Percentiles rank a stretch among this genome's conserved stretches.
phyloP scores from a whole-genome alignment of 2,797 vertebrate genomes.

The Microctenopoma stevenorrisi region DNA sequence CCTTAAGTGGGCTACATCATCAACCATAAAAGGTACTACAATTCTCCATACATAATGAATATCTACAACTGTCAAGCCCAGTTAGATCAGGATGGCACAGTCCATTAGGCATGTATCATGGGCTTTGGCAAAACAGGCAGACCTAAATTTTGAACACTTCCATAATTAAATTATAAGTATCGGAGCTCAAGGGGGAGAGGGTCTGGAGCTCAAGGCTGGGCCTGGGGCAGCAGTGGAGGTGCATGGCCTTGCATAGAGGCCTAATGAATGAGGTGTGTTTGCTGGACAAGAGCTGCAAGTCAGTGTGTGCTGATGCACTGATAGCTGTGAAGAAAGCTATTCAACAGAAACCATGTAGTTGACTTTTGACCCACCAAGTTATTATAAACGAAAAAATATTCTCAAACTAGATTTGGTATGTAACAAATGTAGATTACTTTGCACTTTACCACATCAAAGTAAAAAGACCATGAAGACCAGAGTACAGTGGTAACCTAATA shows the following conservation, averaged over 20 bases:
- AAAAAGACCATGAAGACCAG: background rate
- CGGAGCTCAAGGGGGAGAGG: slow-evolving; percentile 50
- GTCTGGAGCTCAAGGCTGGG: slow-evolving; percentile 70
- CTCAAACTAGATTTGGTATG: background rate
- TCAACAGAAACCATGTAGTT: slow-evolving; percentile 7
- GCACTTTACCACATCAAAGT: background rate
- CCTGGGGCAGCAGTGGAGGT: slow-evolving; percentile 65
- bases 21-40: slow-evolving; percentile 83
- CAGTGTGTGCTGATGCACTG: slow-evolving; percentile 30
- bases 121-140: slow-evolving; percentile 81
- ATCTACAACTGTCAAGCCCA: slow-evolving; percentile 80
- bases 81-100: slow-evolving; percentile 74
- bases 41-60: slow-evolving; percentile 85
- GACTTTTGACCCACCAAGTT: slow-evolving; percentile 5
- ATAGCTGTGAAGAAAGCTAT: background rate
- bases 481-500: background rate
- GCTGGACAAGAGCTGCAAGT: slow-evolving; percentile 45
- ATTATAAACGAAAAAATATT: background rate
- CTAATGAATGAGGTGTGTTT: slow-evolving; percentile 67
- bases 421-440: background rate
- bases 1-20: slow-evolving; percentile 78
- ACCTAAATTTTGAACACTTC: slow-evolving; percentile 81
- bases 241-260: slow-evolving; percentile 61
- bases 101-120: slow-evolving; percentile 80
- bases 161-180: slow-evolving; percentile 85